Base-by-base conservation (phyloP, 1,140 invertebrate species). In the Proctacanthus coquilletti region DNA sequence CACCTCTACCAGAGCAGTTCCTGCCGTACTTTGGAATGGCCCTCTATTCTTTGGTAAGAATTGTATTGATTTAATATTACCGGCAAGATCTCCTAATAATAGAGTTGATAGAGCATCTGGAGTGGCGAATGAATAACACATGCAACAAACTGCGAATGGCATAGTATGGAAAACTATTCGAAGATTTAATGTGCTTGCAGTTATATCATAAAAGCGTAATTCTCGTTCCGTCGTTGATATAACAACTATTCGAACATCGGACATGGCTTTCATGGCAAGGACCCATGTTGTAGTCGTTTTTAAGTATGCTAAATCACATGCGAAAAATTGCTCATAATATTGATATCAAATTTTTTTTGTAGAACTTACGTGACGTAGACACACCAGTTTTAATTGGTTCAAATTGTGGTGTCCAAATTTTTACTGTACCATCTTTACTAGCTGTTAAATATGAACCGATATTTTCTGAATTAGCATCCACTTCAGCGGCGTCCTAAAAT, bases 151-250 rank as follows among this genome's bases (percentile, higher is more conserved):
- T 2, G 52, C 69, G 43, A 63, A 62, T 4, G 72, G 66, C 46
- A 72, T 56, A 27, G 66, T 71, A 5, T 62, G 64, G 19, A 74
- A 67, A 6, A 70, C 56, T 21, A 78, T 66, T 36, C 75, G 64
- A 9, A 79, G 52, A 18, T 71, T 70, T 50, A 80, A 80, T 27
- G 75, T 77, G 18, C 68, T 70, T 5, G 73, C 76, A 1, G 70
- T 72, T 10, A 70, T 75, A 46, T 81, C 77, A 48, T 80, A 80
- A 55, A 82, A 80, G 43, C 76, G 63, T 9, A 81, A 48, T 49
- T 79, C 76, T 2, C 71, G 53, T 53, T 80, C 76, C 3, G 72
- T 71, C 2, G 75, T 75, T 38, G 74, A 71, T 5, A 71, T 73
- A 39, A 72, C 75, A 3, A 80, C 60, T 31, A 80, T 68, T 48